These are phyloP conservation scores for Pampus argenteus DNA, from an alignment of 2,797 vertebrate genomes.

Conservation along the genomic window DNA sequence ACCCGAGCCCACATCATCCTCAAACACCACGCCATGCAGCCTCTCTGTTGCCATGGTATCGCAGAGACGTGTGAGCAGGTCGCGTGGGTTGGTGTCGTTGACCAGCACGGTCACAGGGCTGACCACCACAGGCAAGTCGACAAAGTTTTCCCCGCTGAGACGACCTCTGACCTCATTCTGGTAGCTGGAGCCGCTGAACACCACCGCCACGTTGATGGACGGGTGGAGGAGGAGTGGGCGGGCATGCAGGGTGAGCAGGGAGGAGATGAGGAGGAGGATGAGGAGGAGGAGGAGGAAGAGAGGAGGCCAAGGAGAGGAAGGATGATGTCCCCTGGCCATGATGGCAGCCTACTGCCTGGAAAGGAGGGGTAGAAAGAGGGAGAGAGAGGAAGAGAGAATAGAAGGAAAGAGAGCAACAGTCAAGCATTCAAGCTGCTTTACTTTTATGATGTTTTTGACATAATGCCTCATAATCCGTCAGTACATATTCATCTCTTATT, in stretches of 20 bases:
- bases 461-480: slow-evolving; percentile 65
- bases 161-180: slow-evolving; percentile 89
- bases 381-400: slow-evolving; percentile 14
- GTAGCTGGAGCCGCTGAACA: slow-evolving; percentile 92
- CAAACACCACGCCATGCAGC: slow-evolving; percentile 94
- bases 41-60: slow-evolving; percentile 89
- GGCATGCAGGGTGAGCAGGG: slow-evolving; percentile 59
- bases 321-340: slow-evolving; percentile 79
- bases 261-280: slow-evolving; percentile 73
- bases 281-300: slow-evolving; percentile 75
- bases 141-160: slow-evolving; percentile 93
- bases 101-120: slow-evolving; percentile 93
- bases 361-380: slow-evolving; percentile 26
- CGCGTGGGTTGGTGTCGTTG: slow-evolving; percentile 95
- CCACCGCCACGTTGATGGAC: slow-evolving; percentile 93
- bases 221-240: slow-evolving; percentile 86
- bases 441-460: slow-evolving; percentile 67
- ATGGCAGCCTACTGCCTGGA: slow-evolving; percentile 83
- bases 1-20: slow-evolving; percentile 93
- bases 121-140: slow-evolving; percentile 94
- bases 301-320: slow-evolving; percentile 74
- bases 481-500: slow-evolving; percentile 42
- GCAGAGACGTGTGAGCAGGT: slow-evolving; percentile 93
- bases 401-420: slow-evolving; percentile 51
- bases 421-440: slow-evolving; percentile 62